Conservation (phyloP, 2,797 vertebrate genomes). For the Danio aesculapii region DNA sequence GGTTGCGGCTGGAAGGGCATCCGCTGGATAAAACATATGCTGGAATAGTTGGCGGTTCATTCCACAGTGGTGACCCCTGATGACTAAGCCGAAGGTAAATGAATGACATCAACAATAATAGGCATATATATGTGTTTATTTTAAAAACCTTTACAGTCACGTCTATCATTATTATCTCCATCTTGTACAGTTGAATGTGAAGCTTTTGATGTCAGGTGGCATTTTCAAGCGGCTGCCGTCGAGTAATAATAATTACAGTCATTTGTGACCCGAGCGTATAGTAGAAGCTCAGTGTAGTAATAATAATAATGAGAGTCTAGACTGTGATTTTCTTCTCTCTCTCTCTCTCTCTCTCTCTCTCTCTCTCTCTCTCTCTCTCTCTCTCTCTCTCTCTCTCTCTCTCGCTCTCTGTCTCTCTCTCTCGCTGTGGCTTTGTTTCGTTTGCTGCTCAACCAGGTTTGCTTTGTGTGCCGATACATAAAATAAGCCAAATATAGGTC, state of each 20-base stretch:
- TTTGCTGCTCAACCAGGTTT: background rate
- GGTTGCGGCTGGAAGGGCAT: too few species aligned
- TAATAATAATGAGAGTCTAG: constrained; percentile 5
- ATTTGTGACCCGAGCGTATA: background rate
- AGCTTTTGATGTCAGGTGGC: constrained; percentile 13
- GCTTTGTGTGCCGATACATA: background rate
- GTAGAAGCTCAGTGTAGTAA: background rate
- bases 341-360: background rate
- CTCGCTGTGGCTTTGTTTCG: background rate
- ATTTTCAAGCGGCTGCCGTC: background rate
- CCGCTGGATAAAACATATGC: too few species aligned
- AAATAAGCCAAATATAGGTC: background rate
- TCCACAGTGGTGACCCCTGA: too few species aligned
- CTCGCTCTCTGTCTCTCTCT: background rate
- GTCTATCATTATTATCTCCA: background rate
- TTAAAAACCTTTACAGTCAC: background rate
- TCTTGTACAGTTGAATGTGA: background rate
- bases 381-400: background rate
- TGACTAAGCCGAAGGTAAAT: too few species aligned
- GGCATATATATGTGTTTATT: background rate
- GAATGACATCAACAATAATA: too few species aligned
- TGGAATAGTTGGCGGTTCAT: too few species aligned
- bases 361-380: background rate
- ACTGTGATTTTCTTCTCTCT: background rate
- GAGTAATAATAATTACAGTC: constrained; percentile 17